Evolutionary conservation across 2,113 vertebrate species (phyloP).

Genomic region (Macaca mulatta): DNA sequence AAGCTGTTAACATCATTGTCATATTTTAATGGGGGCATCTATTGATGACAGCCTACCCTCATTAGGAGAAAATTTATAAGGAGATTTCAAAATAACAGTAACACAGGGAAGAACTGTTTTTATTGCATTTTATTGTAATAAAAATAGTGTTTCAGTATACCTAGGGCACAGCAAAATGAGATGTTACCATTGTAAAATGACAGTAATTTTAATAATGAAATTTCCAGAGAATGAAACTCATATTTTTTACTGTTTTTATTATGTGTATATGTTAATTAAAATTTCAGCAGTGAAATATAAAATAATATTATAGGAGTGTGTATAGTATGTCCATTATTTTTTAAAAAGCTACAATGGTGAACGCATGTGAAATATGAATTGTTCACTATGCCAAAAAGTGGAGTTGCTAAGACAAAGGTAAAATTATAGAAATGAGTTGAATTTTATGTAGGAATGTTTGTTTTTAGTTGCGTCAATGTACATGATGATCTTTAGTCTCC

Average conservation of each 20-base stretch:
- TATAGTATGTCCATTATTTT: neutral
- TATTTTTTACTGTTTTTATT: constrained; percentile 11
- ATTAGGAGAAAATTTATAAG: neutral
- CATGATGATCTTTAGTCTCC: neutral
- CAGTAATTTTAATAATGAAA: neutral
- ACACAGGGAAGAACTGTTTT: neutral
- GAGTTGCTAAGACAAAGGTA: neutral
- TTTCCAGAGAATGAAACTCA: neutral
- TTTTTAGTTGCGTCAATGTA: neutral
- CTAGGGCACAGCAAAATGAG: neutral
- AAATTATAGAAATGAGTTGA: neutral
- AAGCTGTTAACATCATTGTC: neutral
- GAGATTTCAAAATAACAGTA: neutral
- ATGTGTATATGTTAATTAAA: neutral
- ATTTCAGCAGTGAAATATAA: neutral
- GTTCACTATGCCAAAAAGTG: neutral
- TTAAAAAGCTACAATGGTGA: neutral
- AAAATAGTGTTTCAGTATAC: neutral
- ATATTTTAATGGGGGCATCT: neutral
- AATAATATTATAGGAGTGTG: neutral
- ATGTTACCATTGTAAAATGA: neutral
- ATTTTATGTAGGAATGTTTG: neutral
- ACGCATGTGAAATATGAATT: constrained; percentile 3
- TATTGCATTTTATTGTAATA: neutral
- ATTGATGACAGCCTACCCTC: neutral